Conservation (phyloP, 1,140 invertebrate genomes). For the Sipha flava region DNA sequence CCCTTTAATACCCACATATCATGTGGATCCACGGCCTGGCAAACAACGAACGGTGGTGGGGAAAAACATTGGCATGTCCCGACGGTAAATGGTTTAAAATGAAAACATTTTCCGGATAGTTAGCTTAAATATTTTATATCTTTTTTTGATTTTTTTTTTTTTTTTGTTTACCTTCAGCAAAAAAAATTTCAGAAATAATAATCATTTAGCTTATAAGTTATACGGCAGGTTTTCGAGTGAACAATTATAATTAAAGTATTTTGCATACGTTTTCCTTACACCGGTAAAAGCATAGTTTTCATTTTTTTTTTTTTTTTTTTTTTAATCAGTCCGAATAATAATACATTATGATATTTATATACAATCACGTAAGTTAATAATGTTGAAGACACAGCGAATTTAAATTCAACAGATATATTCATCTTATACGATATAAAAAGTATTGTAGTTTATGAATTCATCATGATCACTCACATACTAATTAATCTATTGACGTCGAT, state of each 20-base stretch:
- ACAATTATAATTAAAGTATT: background rate
- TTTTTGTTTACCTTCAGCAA: background rate
- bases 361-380: no score
- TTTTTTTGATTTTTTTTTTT: background rate
- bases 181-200: background rate
- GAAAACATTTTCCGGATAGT: conserved; percentile 19
- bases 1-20: conserved; percentile 21
- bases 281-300: no score
- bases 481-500: no score
- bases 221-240: background rate
- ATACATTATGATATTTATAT: no score
- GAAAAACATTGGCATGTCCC: conserved; percentile 11
- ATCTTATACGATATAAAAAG: no score
- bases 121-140: background rate
- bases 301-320: no score
- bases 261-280: background rate
- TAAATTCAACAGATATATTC: no score
- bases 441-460: no score
- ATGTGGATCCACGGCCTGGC: conserved; percentile 23
- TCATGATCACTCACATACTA: no score
- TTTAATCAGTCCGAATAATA: no score
- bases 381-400: no score
- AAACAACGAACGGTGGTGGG: background rate
- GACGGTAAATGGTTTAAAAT: conserved; percentile 20
- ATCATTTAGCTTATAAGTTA: background rate